phyloP scores from a whole-genome alignment of 1,140 invertebrate genomes.

The Portunus trituberculatus region DNA sequence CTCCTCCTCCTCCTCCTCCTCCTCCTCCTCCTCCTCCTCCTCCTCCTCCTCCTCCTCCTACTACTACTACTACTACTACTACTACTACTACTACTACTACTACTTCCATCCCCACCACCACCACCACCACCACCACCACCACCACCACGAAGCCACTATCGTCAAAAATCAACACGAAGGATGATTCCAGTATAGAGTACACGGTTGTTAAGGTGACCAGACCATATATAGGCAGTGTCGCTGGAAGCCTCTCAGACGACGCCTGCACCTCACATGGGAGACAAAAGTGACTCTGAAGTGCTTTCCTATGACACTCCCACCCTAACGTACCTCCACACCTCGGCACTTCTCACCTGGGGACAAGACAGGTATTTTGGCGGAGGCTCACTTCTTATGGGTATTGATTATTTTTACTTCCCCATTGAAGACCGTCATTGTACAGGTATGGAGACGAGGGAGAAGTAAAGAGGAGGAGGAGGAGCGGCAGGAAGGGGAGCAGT shows the following conservation, averaged over 20 bases:
- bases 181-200: background rate
- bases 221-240: background rate
- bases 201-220: background rate
- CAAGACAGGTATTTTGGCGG: too few relatives aligned
- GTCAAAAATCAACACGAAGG: background rate
- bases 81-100: too few relatives aligned
- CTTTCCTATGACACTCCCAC: background rate
- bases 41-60: too few relatives aligned
- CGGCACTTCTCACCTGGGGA: background rate
- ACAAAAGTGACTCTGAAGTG: background rate
- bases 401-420: constrained; percentile 1
- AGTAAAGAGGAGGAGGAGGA: background rate
- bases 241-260: background rate
- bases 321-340: background rate
- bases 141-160: background rate
- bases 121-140: too few relatives aligned
- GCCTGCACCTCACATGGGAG: background rate
- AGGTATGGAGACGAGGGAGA: background rate
- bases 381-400: background rate
- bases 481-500: too few relatives aligned
- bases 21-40: too few relatives aligned
- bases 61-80: too few relatives aligned
- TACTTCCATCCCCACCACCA: too few relatives aligned
- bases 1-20: too few relatives aligned
- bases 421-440: background rate